Base-by-base conservation (phyloP, 2,797 vertebrate species). In the Hafferia zeledoni region DNA sequence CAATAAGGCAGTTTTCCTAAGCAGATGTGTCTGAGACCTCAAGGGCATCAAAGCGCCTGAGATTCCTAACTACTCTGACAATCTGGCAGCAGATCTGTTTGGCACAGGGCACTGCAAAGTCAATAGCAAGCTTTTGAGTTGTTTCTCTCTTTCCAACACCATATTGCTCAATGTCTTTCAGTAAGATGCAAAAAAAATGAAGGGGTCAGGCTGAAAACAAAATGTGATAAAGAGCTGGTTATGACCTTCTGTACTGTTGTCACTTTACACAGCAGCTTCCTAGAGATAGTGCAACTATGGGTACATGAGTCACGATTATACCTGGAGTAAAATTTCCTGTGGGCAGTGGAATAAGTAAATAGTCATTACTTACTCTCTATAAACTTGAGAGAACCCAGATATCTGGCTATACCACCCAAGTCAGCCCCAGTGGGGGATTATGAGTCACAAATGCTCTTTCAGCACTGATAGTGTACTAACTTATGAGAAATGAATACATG, bases 11-110 rank as follows among this genome's bases (percentile, higher is more conserved):
- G 50, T 81, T 94, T 94, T 95, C 80, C 83, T 93, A 90, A 93
- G 70, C 96, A 96, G 95, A 93, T 96, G 96, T 84, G 91, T 77
- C 80, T 82, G 80, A 86, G 91, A 95, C 91, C 91, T 85, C 93
- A 93, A 78, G 94, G 94, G 88, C 94, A 96, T 76, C 93, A 90
- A 90, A 94, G 74, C 23, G 11, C 87, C 94, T 88, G 89, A 96
- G 93, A 96, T 87, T 86, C 50, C 72, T 65, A 83, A 83, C 85
- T 84, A 39, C 93, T 37, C 72, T 79, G 85, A 90, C 91, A 96
- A 94, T 87, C 91, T 95, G 96, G 91, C 91, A 95, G 78, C 41
- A 18, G 83, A 80, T 76, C 92, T 93, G 81, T 74, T 97, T 95
- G 88, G 92, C 88, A 96, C 41, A 33, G 87, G 81, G 75, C 79